Base-by-base conservation (phyloP, 2,113 vertebrate species). In the Syrrhaptes paradoxus region DNA sequence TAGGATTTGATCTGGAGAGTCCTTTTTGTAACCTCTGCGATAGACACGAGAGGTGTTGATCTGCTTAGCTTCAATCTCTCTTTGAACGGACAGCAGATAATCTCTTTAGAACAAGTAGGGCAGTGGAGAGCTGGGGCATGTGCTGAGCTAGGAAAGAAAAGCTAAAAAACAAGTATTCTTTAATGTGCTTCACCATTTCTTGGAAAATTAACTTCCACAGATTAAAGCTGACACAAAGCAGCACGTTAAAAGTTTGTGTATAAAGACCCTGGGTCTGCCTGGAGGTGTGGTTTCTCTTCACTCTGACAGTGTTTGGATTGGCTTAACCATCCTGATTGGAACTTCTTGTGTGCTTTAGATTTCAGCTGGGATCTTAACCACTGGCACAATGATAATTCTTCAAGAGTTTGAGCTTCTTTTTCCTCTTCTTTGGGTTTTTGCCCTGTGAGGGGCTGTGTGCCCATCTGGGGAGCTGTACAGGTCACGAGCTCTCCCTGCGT, bases 61-160 rank as follows among this genome's bases (percentile, higher is more conserved):
- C 98, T 98, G 96, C 98, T 99, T 98, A 99, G 97, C 96, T 96
- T 98, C 98, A 98, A 98, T 98, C 98, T 98, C 97, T 77, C 94
- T 97, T 97, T 95, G 96, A 98, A 98, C 83, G 54, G 79, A 95
- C 95, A 97, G 93, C 90, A 96, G 96, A 97, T 99, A 99, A 99
- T 98, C 98, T 98, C 97, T 97, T 98, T 97, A 98, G 95, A 95
- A 93, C 96, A 97, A 98, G 97, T 96, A 98, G 98, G 98, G 95
- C 97, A 97, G 95, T 34, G 22, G 75, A 83, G 29, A 66, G 74
- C 36, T 28, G 13, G 59, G 48, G 43, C n/a, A 17, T 85, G 48
- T 31, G 38, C 75, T 68, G 32, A 90, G 67, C 46, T 49, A 59
- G 43, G 48, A 43, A 91, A 51, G 51, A 71, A 55, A 90, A 48